Base-by-base conservation (phyloP, 2,113 vertebrate genomes). In the Oryzias woworae region DNA sequence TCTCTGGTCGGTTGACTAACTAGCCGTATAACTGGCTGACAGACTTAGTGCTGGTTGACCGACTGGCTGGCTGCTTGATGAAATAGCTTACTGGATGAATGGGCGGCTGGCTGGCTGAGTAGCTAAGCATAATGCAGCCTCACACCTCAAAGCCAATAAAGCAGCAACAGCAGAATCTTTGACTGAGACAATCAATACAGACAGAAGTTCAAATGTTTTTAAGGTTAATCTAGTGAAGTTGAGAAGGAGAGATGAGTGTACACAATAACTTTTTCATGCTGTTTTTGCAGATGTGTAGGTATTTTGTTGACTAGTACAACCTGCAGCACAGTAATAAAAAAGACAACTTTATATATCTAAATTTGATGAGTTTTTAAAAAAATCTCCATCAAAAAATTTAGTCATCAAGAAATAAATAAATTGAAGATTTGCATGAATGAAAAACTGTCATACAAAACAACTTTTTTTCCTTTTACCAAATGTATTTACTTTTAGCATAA, bases 21-120 rank as follows among this genome's bases (percentile, higher is more conserved):
- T 75, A 75, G 80, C 77, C 77, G 78, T 77, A 84, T 85, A 85
- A 85, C 68, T 66, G 75, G 78, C 78, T 83, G 84, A 74, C 79
- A 87, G 83, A 58, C 78, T 87, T 82, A 81, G 73, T 66, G 70
- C 71, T 65, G 81, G 71, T 55, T 78, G 76, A 83, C 72, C 65
- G 80, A 78, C 52, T 81, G 62, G 64, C 55, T 20, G 68, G 71
- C 71, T 63, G 71, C 66, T 73, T 81, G 73, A 82, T 73, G 58
- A 68, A 77, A 78, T 53, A 58, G 60, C 73, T 78, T 58, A 36
- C 66, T 67, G 77, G 70, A 42, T 75, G 82, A 69, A 71, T 78
- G 76, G 55, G 36, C 58, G 66, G 24, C 63, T 82, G 73, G 53
- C 22, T 57, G 62, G 42, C 62, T 82, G 72, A 62, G 49, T 56